Conservation (phyloP, 2,888 invertebrate species). For the Arge pagana region DNA sequence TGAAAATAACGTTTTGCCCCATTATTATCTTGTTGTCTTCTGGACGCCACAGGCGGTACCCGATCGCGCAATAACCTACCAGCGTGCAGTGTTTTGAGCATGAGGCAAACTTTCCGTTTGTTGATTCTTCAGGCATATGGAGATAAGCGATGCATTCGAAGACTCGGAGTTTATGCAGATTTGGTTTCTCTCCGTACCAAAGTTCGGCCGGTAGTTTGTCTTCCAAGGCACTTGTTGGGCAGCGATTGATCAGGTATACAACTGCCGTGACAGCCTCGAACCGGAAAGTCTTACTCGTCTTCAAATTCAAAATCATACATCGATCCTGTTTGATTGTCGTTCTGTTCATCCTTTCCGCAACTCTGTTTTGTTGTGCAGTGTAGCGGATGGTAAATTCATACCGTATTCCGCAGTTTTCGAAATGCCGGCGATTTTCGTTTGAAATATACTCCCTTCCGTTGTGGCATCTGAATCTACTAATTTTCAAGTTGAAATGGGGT, state of each 20-base stretch:
- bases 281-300: conserved; percentile 47
- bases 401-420: conserved; percentile 34
- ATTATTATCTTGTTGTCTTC: conserved; percentile 28
- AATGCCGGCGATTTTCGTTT: conserved; percentile 32
- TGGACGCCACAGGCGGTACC: conserved; percentile 33
- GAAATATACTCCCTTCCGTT: conserved; percentile 38
- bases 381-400: conserved; percentile 38
- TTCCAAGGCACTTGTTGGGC: conserved; percentile 32
- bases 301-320: conserved; percentile 42
- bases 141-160: conserved; percentile 35
- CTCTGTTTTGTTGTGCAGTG: conserved; percentile 41
- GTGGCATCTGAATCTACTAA: conserved; percentile 36
- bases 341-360: conserved; percentile 39
- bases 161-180: conserved; percentile 31
- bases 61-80: conserved; percentile 36
- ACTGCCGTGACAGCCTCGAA: conserved; percentile 38
- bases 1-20: conserved; percentile 38
- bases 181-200: conserved; percentile 33
- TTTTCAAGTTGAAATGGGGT: conserved; percentile 35
- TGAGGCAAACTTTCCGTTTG: conserved; percentile 34
- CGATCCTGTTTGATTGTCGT: conserved; percentile 49
- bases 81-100: conserved; percentile 29
- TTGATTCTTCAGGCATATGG: conserved; percentile 31
- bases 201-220: conserved; percentile 33
- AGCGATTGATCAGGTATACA: conserved; percentile 37